Evolutionary conservation across 2,888 invertebrate genomes (phyloP).

Genomic region (Oscheius onirici): DNA sequence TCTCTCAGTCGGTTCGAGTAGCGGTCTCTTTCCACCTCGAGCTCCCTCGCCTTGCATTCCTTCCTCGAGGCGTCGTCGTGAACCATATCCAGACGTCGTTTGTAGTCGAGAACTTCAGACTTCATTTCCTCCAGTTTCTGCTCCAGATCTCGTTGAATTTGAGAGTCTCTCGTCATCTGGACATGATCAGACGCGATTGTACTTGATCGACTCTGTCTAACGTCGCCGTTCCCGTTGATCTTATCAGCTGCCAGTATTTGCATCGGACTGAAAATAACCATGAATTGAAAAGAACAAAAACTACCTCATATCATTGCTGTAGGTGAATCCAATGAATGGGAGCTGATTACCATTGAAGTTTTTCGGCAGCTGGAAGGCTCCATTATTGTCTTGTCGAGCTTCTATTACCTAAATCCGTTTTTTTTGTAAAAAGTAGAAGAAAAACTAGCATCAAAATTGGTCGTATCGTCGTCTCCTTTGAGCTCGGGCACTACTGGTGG

Average conservation of each 20-base stretch:
- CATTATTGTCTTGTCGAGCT: slow-evolving; percentile 76
- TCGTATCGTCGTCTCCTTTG: slow-evolving; percentile 93
- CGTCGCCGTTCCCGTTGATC: slow-evolving; percentile 7
- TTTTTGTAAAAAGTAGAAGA: neutral
- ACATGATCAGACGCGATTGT: neutral
- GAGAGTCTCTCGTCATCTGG: neutral
- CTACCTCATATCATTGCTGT: slow-evolving; percentile 79
- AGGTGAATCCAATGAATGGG: slow-evolving; percentile 98
- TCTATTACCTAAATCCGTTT: slow-evolving; percentile 81
- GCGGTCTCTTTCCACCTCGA: slow-evolving; percentile 32
- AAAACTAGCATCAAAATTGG: slow-evolving; percentile 84
- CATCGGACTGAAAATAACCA: slow-evolving; percentile 18
- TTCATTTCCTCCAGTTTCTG: slow-evolving; percentile 4
- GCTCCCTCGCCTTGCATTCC: slow-evolving; percentile 12
- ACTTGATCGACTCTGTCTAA: neutral
- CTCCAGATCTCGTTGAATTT: slow-evolving; percentile 10
- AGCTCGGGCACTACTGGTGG: slow-evolving; percentile 97
- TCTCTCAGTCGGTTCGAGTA: slow-evolving; percentile 31
- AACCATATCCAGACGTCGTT: slow-evolving; percentile 7
- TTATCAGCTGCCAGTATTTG: neutral
- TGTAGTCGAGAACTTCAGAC: slow-evolving; percentile 23
- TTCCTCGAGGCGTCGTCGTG: slow-evolving; percentile 6
- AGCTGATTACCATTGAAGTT: slow-evolving; percentile 98
- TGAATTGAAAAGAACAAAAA: neutral
- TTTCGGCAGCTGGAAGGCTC: slow-evolving; percentile 93